Evolutionary conservation across 2,888 invertebrate genomes (phyloP).

Genomic region (Acholoe squamosa): DNA sequence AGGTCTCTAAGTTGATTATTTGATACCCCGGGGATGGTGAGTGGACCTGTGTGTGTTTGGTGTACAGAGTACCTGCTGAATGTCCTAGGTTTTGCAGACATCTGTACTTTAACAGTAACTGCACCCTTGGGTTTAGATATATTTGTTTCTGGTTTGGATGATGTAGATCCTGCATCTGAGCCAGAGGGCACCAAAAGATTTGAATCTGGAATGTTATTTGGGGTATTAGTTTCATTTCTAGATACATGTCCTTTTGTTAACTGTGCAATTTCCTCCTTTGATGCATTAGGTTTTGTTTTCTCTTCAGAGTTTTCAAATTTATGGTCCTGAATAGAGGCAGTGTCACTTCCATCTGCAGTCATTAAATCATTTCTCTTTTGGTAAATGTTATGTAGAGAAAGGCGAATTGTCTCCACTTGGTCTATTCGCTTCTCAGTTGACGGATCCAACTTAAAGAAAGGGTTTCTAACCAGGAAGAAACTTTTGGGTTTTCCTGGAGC

Average conservation of each 20-base stretch:
- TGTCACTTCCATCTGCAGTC: neutral
- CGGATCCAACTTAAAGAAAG: constrained; percentile 46
- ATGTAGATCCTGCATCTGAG: neutral
- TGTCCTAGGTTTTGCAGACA: neutral
- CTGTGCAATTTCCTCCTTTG: neutral
- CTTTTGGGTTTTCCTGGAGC: neutral
- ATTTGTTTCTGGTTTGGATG: neutral
- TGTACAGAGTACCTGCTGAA: constrained; percentile 9
- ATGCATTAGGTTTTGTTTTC: neutral
- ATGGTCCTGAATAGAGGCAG: neutral
- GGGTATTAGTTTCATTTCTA: neutral
- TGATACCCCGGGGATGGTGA: constrained; percentile 36
- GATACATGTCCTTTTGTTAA: neutral
- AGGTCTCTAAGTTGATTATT: constrained; percentile 45
- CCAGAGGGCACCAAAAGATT: no score
- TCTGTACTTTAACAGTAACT: constrained; percentile 12
- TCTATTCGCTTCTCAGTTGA: constrained; percentile 42
- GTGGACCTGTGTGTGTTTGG: neutral
- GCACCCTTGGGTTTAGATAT: neutral
- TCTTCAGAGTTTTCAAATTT: neutral
- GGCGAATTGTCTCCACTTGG: constrained; percentile 48
- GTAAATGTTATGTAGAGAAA: constrained; percentile 4
- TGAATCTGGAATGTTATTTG: neutral
- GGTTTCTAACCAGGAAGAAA: neutral
- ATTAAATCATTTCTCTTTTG: neutral